phyloP scores from a whole-genome alignment of 2,797 vertebrate species.

The Cryptoblepharus egeriae region DNA sequence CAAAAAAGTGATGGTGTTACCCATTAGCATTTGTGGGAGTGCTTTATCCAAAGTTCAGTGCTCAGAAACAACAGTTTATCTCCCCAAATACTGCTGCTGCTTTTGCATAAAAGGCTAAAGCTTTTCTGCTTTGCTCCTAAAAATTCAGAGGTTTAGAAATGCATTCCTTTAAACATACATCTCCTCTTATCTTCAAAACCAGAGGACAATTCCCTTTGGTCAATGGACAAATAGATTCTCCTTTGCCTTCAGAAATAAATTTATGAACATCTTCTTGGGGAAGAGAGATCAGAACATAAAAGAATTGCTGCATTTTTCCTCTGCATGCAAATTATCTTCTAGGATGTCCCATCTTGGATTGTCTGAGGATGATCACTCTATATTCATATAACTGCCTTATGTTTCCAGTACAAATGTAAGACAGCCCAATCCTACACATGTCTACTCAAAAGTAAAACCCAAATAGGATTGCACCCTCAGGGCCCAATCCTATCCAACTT shows the following conservation, averaged over 20 bases:
- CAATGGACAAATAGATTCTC: neutral
- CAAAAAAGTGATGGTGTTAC: neutral
- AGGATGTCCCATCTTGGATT: neutral
- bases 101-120: slow-evolving; percentile 23
- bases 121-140: no score
- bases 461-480: no score
- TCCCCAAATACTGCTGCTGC: slow-evolving; percentile 7
- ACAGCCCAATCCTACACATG: neutral
- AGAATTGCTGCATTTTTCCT: neutral
- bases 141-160: neutral
- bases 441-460: no score
- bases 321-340: neutral
- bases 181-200: slow-evolving; percentile 8
- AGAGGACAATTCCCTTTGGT: neutral
- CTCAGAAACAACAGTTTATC: slow-evolving; percentile 28
- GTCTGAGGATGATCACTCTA: neutral
- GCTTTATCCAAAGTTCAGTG: neutral
- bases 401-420: neutral
- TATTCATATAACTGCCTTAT: neutral
- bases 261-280: neutral
- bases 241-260: slow-evolving; percentile 7
- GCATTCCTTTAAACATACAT: neutral
- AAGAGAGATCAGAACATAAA: neutral
- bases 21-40: accelerated
- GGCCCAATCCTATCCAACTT: no score